Base-by-base conservation (phyloP, 2,888 invertebrate genomes). In the Drosophila mayaguana region DNA sequence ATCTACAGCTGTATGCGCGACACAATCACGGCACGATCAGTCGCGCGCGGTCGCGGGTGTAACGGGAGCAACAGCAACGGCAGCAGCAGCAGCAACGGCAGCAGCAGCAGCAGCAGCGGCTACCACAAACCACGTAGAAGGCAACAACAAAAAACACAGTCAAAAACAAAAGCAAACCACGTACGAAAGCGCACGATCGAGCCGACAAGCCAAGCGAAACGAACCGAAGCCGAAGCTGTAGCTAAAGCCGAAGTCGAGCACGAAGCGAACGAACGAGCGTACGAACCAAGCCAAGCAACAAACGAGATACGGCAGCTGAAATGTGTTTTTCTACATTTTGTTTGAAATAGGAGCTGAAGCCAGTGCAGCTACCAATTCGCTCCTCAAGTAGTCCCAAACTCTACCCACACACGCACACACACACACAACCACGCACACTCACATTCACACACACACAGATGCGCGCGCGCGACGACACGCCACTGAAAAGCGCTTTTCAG, bases 291-390 rank as follows among this genome's bases (percentile, higher is more conserved):
- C 36, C 36, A 64, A 57, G 53, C 63, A 55, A 51, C 68, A 70
- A 72, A 81, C 81, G 81, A 85, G 81, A 85, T 82, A 90, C 91
- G 86, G 91, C 91, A 91, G 91, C 91, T 91, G 88, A 89, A 91
- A 90, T 91, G 92, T 92, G 91, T 91, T 91, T 91, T 91, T 92
- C 91, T 91, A 91, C 91, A 91, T 92, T 91, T 90, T 91, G 91
- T 92, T 91, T 91, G 91, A 91, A 92, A 92, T 92, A 91, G 92
- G 92, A 92, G 92, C 92, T 92, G 92, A 92, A 92, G 92, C 92
- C 92, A 92, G 92, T 92, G 92, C 92, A 92, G 92, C 92, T 92
- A 92, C 92, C 92, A 92, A 91, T 92, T 92, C 92, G 92, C 92
- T 92, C 92, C 92, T 92, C 92, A 91, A 92, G 92, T 92, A 92